Conservation (phyloP, 2,113 vertebrate genomes). For the cat (Felis catus) region F.catus_Fca126_mat1.0 CM031420.1:55484501-55485000, state of each 20-base stretch:
- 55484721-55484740: not conserved
- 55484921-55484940: not conserved
- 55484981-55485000: too few species aligned
- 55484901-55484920: not conserved
- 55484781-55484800: not conserved
- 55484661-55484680: not conserved
- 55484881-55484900: not conserved
- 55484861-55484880: not conserved
- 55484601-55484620: not conserved
- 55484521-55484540: not conserved
- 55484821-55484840: not conserved
- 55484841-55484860: not conserved
- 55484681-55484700: not conserved
- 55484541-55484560: not conserved
- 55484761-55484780: not conserved
- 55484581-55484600: not conserved
- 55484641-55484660: not conserved
- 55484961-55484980: too few species aligned
- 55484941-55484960: too few species aligned
- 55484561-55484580: not conserved
- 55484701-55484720: not conserved
- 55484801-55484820: not conserved
- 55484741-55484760: not conserved
- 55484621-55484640: not conserved
- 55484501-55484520: not conserved